These are phyloP conservation scores for Salarias fasciatus DNA, from an alignment of 2,797 vertebrate species.

Conservation along the genomic window DNA sequence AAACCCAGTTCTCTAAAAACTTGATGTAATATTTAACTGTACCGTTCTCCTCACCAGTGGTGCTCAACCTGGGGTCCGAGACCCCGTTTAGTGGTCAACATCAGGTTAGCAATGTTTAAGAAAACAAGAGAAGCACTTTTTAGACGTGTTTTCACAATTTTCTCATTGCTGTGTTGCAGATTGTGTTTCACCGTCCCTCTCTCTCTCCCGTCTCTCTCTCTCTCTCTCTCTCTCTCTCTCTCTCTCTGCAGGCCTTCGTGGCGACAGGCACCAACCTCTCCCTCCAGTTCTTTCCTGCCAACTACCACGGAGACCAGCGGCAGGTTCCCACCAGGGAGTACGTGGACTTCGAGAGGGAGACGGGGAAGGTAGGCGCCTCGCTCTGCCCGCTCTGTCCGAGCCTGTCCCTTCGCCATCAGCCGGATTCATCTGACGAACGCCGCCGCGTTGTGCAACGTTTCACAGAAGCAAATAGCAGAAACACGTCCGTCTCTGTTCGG, in stretches of 20 bases:
- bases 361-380: conserved; percentile 98
- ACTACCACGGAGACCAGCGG: conserved; percentile 95
- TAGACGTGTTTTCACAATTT: too few species aligned
- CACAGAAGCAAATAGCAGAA: conserved; percentile 28
- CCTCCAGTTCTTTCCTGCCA: conserved; percentile 99
- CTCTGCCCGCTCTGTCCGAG: too few species aligned
- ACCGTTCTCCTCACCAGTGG: too few species aligned
- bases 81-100: too few species aligned
- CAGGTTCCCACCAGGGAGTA: conserved; percentile 97
- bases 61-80: too few species aligned
- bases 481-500: neutral
- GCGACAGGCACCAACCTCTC: conserved; percentile 99
- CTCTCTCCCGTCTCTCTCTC: conserved; percentile 41
- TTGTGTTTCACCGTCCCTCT: too few species aligned
- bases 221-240: conserved; percentile 42
- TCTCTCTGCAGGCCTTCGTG: conserved; percentile 94
- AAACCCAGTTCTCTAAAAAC: too few species aligned
- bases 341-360: conserved; percentile 98
- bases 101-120: too few species aligned
- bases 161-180: too few species aligned
- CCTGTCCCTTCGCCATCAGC: neutral
- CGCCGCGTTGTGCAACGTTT: conserved; percentile 19
- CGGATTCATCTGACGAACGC: conserved; percentile 1
- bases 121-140: too few species aligned
- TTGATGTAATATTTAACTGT: too few species aligned